Evolutionary conservation across 2,113 vertebrate species (phyloP).

Genomic region (Oryzias celebensis): DNA sequence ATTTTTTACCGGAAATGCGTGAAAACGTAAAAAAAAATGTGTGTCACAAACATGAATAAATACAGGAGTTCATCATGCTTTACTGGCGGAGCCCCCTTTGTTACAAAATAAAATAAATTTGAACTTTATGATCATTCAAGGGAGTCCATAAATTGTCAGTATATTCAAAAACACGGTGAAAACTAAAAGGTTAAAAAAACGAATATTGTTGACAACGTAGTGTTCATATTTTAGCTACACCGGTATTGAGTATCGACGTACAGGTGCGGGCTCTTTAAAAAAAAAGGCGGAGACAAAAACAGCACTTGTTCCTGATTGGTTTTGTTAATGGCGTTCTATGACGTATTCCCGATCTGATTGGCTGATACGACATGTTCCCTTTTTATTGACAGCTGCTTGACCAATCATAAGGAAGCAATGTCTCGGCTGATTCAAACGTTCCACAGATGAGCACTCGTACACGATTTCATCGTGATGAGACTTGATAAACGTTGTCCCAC

Average conservation of each 20-base stretch:
- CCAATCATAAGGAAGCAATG: conserved; percentile 57
- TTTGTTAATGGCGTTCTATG: conserved; percentile 63
- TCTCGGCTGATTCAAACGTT: conserved; percentile 64
- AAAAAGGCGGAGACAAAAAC: neutral
- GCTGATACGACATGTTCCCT: conserved; percentile 8
- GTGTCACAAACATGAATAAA: no score
- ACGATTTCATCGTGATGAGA: neutral
- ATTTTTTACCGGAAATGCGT: neutral
- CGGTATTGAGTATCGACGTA: neutral
- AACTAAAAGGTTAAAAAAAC: no score
- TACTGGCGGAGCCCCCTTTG: no score
- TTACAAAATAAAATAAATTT: no score
- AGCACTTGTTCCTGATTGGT: conserved; percentile 38
- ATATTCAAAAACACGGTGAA: no score
- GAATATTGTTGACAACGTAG: no score
- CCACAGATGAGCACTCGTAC: neutral
- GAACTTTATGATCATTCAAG: no score
- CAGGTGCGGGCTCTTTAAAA: conserved; percentile 8
- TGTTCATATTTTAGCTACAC: no score
- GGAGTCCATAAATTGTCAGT: no score
- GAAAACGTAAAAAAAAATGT: neutral
- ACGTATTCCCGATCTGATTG: conserved; percentile 60
- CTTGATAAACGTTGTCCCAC: neutral
- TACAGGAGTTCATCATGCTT: no score
- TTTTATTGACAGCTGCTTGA: neutral